Base-by-base conservation (phyloP, 1,140 invertebrate species). In the Drosophila miranda region DNA sequence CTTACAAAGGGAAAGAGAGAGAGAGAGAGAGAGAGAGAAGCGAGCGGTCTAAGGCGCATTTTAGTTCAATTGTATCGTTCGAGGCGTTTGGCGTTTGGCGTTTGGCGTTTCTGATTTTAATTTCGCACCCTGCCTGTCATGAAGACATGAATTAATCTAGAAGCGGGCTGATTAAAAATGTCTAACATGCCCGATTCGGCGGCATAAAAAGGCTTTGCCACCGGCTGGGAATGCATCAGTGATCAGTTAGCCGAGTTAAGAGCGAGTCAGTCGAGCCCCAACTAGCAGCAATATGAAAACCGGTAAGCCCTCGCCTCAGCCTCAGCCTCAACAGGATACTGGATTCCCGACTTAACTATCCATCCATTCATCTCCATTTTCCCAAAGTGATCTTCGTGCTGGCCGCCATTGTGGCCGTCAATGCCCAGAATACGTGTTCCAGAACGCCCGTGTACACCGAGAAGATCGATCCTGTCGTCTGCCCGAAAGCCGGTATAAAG, bases 141-240 rank as follows among this genome's bases (percentile, higher is more conserved):
- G 16, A 16, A 63, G 46, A 84, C 80, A 84, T 63, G 68, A 64
- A 84, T 77, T 84, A 84, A 86, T 84, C 80, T 86, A 86, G 63
- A 44, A 62, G 63, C 38, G 28, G 66, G 57, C 78, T 84, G 80
- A 84, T 84, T 84, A 86, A 52, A 57, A 50, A 38, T 69, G 81
- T 62, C 56, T 46, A 53, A 71, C 70, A 80, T 77, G 48, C 30
- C 26, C 41, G 43, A 34, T 30, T 19, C 6, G 6, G 53, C 23
- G 69, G 21, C 57, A 84, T 84, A 84, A 84, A 75, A 81, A 87
- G 82, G 48, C 73, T 63, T 59, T 58, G 57, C 38, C 16, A 13
- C 14, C 6, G 57, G 16, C 51, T 48, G 58, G 34, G 19, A 41
- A 28, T 45, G 44, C 46, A 75, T 61, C 82, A 89, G 87, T 89